Base-by-base conservation (phyloP, 2,113 vertebrate genomes). In the Petroica traversi region DNA sequence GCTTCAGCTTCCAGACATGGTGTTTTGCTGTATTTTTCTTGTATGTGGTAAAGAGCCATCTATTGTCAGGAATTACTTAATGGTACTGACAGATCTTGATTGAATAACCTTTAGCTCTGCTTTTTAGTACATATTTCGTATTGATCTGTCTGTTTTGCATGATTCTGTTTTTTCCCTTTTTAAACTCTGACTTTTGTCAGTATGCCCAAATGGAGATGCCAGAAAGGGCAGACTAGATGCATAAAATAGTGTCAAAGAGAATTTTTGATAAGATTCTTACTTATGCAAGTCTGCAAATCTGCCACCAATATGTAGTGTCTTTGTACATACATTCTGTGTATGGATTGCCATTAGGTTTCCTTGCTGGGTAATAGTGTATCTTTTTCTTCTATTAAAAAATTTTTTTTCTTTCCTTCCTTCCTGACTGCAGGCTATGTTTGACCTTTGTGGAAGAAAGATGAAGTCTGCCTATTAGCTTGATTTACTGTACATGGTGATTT, bases 401-500 rank as follows among this genome's bases (percentile, higher is more conserved):
- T 55, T 49, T 68, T 25, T 51, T 46, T 33, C 25, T 3, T 64
- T 75, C 9, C 3, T 67, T 51, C 9, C 9, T 45, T 57, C 22
- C 48, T 68, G 36, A 43, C 52, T 75, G 24, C 73, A 87, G 58
- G 29, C 48, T 59, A 3, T 55, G 18, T 82, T 87, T 94, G 81
- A 81, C 69, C 88, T 95, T 72, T 75, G 22, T 57, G 45, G 52
- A 75, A 72, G 69, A 82, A 87, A 93, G 77, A 64, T 88, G 89
- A 97, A 89, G 48, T 59, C 73, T 96, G 92, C 73, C 85, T 94
- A 72, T 98, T 96, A 95, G 63, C 86, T 71, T 96, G 96, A 97
- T 97, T 97, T 97, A 97, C 29, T 77, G 66, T 87, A 81, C 46
- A 8, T 73, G 26, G 43, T 49, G 20, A 97, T 98, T 97, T 98